Evolutionary conservation across 2,888 invertebrate species (phyloP).

Genomic region (Hirtodrosophila duncani): DNA sequence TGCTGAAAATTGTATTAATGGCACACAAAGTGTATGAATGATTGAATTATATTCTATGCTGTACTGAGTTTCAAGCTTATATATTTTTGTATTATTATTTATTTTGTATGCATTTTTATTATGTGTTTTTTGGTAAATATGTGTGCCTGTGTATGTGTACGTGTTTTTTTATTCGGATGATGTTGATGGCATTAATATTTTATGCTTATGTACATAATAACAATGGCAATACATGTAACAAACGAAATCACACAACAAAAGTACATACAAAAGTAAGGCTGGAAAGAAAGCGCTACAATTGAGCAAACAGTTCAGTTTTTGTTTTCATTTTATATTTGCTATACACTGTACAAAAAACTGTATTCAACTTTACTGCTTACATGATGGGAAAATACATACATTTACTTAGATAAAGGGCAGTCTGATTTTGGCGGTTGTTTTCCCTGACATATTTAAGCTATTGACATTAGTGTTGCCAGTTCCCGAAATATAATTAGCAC

Average conservation of each 20-base stretch:
- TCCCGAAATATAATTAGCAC: no score
- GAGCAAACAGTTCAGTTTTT: no score
- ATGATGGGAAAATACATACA: no score
- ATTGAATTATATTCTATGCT: slow-evolving; percentile 1
- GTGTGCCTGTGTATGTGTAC: slow-evolving; percentile 7
- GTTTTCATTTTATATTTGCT: neutral
- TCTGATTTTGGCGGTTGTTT: no score
- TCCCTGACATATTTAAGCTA: no score
- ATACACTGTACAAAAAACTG: no score
- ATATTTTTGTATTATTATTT: slow-evolving; percentile 4
- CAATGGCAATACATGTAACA: slow-evolving; percentile 21
- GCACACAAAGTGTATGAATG: no score
- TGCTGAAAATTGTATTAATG: no score
- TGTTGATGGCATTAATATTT: slow-evolving; percentile 50
- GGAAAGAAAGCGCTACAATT: slow-evolving; percentile 3
- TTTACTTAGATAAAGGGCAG: no score
- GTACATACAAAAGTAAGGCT: slow-evolving; percentile 8
- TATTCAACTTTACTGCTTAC: no score
- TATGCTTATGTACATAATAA: slow-evolving; percentile 50
- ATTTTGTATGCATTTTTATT: slow-evolving; percentile 7
- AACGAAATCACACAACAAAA: neutral
- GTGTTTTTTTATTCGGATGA: neutral
- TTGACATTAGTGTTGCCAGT: no score
- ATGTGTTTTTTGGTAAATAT: slow-evolving; percentile 4
- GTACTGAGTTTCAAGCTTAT: no score